Conservation (phyloP, 37 sponge, comb jelly and placozoan species). For the Diacarnus erythraeanus region DNA sequence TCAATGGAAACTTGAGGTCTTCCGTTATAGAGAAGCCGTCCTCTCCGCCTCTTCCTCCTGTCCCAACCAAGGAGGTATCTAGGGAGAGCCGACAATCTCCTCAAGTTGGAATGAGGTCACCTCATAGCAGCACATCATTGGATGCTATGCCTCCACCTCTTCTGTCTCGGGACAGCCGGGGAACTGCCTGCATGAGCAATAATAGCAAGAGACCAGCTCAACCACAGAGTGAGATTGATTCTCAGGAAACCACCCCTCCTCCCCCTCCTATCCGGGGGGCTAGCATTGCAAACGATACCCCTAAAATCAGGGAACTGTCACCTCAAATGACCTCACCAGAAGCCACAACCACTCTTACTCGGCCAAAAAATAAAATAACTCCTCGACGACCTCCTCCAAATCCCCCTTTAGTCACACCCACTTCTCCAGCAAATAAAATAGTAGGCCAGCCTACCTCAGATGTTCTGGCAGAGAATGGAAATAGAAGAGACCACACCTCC, state of each 20-base stretch:
- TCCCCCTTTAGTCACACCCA: background rate
- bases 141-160: too few species aligned
- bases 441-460: constrained; percentile 1
- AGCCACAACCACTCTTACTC: constrained; percentile 4
- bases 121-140: too few species aligned
- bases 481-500: background rate
- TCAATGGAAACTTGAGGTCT: background rate
- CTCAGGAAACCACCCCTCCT: background rate
- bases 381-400: constrained; percentile 15
- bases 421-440: background rate
- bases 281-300: background rate
- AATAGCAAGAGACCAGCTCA: too few species aligned
- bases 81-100: too few species aligned
- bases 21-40: too few species aligned
- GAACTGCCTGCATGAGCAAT: too few species aligned
- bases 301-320: too few species aligned
- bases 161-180: too few species aligned
- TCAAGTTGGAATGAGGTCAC: too few species aligned
- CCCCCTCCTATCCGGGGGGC: background rate
- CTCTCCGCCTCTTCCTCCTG: too few species aligned
- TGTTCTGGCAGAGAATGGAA: background rate
- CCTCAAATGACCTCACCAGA: background rate
- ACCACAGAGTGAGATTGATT: too few species aligned
- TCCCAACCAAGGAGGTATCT: background rate
- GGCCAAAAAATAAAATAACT: background rate